These are phyloP conservation scores for Pseudomyrmex gracilis DNA, from an alignment of 1,140 invertebrate species.

Conservation along the genomic window DNA sequence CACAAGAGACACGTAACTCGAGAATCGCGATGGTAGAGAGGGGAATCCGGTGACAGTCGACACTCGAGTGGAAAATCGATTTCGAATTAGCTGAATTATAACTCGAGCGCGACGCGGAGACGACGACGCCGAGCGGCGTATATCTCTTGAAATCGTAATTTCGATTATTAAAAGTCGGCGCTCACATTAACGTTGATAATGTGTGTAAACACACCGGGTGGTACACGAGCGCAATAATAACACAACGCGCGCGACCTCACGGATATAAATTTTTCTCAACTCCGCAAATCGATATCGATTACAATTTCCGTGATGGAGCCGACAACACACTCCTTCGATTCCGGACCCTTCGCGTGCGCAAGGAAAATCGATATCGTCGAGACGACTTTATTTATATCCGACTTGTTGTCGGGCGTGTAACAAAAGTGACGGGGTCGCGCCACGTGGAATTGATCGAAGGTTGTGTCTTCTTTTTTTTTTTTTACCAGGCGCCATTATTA, in stretches of 20 bases:
- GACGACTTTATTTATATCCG: slow-evolving; percentile 68
- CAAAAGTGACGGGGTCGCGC: background rate
- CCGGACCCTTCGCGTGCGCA: background rate
- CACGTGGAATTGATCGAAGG: slow-evolving; percentile 22
- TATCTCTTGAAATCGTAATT: slow-evolving; percentile 29
- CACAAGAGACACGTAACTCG: no score
- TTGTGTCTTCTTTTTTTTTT: background rate
- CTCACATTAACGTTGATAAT: slow-evolving; percentile 46
- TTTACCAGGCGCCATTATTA: background rate
- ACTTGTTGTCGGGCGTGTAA: slow-evolving; percentile 3
- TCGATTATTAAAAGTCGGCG: slow-evolving; percentile 1
- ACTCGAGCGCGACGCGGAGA: background rate
- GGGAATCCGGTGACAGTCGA: no score
- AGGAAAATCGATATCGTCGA: slow-evolving; percentile 64
- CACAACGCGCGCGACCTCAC: no score
- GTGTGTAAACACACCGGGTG: background rate
- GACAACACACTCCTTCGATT: slow-evolving; percentile 57
- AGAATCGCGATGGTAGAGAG: no score
- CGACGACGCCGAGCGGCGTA: no score
- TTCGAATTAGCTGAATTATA: background rate
- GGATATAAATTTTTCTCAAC: slow-evolving; percentile 16
- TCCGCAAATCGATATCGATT: slow-evolving; percentile 66
- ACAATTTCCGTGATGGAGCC: slow-evolving; percentile 49
- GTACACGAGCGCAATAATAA: background rate
- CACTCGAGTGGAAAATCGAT: background rate